Base-by-base conservation (phyloP, 1,140 invertebrate genomes). In the Bactericera cockerelli region DNA sequence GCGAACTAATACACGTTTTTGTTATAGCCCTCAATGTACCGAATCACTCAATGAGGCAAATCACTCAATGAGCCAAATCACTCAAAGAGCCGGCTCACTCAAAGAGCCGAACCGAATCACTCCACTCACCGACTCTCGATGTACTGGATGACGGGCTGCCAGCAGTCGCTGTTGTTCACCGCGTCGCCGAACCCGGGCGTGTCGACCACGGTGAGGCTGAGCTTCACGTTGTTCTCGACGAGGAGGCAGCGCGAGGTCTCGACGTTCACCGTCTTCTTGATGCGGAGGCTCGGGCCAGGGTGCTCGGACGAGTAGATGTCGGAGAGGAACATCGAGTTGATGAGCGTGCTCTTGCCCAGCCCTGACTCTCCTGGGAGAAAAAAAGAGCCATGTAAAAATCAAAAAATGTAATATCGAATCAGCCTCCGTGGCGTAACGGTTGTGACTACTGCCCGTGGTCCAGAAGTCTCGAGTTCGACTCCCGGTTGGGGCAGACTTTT, bases 181-280 rank as follows among this genome's bases (percentile, higher is more conserved):
- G 93, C 91, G 75, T 99, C 96, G 0, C 96, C 97, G 74, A 97
- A 99, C 21, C 97, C 96, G 10, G 95, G 96, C 0, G 97, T 99
- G 70, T 99, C 95, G 13, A 98, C 90, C 56, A 95, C 84, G 1
- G 89, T 93, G 3, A 93, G 74, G 0, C 87, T 83, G 11, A 95
- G 77, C 73, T 94, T 93, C n/a, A 94, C 90, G 26, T 90, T 89
- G 65, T 90, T 92, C 71, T 91, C 88, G 65, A 90, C 89, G 25
- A 97, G 73, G 61, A 92, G 68, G 14, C 94, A 88, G 71, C 89
- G 90, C 62, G 85, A 92, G 2, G 89, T 93, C 74, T 96, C 90
- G 6, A 96, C 92, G 61, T 88, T 81, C 33, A 95, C 88, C 0
- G 91, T 94, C 74, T 94, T 94, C 72, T 93, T 93, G 39, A 91